phyloP scores from a whole-genome alignment of 2,797 vertebrate species.

The Tinamus major region DNA sequence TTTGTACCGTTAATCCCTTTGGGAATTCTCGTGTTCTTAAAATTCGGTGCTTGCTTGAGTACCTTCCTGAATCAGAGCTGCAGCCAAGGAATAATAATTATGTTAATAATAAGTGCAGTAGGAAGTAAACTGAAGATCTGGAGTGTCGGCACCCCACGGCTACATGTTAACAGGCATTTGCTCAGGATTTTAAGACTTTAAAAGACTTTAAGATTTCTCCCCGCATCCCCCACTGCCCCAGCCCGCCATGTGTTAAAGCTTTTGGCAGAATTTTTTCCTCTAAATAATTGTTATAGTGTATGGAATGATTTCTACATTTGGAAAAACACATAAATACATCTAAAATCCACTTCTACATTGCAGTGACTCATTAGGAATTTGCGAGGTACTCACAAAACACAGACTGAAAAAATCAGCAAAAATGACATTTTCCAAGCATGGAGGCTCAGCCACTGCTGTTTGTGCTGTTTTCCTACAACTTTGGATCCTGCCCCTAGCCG shows the following conservation, averaged over 20 bases:
- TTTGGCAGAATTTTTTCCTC: neutral
- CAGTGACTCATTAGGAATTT: neutral
- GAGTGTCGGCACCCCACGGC: neutral
- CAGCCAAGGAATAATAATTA: neutral
- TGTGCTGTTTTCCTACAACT: neutral
- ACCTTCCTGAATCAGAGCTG: neutral
- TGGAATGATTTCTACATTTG: neutral
- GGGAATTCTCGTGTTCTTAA: slow-evolving; percentile 34
- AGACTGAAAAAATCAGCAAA: slow-evolving; percentile 25
- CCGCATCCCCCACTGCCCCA: neutral
- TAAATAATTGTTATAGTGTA: neutral
- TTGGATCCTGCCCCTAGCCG: neutral
- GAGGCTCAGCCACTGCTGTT: neutral
- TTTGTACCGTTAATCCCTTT: neutral
- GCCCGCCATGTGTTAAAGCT: neutral
- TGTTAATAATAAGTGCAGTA: neutral
- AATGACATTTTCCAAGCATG: neutral
- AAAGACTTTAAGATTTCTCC: neutral
- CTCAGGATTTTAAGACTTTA: neutral
- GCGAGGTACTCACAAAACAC: slow-evolving; percentile 8
- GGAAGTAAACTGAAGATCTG: neutral
- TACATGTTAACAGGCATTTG: accelerated
- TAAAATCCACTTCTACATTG: neutral
- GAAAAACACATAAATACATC: neutral
- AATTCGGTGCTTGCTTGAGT: slow-evolving; percentile 28